These are phyloP conservation scores for Argyresthia albistria DNA, from an alignment of 2,888 invertebrate genomes.

Conservation along the genomic window DNA sequence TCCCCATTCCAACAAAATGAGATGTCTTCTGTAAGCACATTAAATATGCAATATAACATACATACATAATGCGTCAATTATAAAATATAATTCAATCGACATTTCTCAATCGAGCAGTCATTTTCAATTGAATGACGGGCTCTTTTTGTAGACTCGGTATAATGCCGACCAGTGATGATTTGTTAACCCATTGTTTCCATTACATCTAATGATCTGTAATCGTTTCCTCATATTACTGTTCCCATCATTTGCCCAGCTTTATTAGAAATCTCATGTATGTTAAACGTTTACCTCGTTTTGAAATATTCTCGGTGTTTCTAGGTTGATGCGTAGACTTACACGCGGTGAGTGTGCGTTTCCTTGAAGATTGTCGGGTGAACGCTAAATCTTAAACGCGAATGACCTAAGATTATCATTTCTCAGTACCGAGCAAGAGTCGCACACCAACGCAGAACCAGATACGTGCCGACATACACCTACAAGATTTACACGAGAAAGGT, in stretches of 20 bases:
- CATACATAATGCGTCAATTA: too few relatives aligned
- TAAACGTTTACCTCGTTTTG: background rate
- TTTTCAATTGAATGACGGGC: background rate
- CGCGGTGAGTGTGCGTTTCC: slow-evolving; percentile 18
- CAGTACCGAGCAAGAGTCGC: slow-evolving; percentile 33
- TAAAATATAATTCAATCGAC: background rate
- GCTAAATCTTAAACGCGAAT: slow-evolving; percentile 28
- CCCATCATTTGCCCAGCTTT: background rate
- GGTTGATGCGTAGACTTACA: too few relatives aligned
- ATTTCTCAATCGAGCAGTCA: background rate
- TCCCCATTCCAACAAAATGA: too few relatives aligned
- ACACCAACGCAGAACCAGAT: slow-evolving; percentile 10
- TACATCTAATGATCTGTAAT: slow-evolving; percentile 37
- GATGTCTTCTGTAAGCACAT: too few relatives aligned
- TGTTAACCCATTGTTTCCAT: slow-evolving; percentile 40
- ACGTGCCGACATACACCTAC: slow-evolving; percentile 13
- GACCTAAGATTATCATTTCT: slow-evolving; percentile 50
- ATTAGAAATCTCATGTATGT: background rate
- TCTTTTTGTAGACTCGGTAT: background rate
- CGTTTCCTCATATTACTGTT: slow-evolving; percentile 26
- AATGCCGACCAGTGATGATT: slow-evolving; percentile 35
- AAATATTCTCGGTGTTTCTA: too few relatives aligned
- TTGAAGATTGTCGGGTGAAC: slow-evolving; percentile 12
- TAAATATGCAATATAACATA: too few relatives aligned
- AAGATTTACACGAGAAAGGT: slow-evolving; percentile 39